Percentiles rank a stretch among this genome's conserved stretches.
Conservation (phyloP, 2,888 invertebrate genomes). For the Itoplectis maculator region DNA sequence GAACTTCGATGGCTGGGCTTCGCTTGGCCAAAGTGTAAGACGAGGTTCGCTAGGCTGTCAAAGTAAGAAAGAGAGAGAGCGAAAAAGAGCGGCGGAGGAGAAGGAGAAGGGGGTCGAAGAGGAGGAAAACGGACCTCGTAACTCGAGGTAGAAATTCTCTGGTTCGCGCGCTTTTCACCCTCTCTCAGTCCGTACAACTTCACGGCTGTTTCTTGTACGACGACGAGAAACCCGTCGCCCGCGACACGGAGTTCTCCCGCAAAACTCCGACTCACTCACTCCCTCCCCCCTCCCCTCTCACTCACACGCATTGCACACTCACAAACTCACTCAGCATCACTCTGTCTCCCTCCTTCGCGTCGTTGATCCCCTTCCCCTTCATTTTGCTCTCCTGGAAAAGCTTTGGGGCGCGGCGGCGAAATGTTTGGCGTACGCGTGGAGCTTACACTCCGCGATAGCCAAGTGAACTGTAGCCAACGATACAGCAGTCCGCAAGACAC, state of each 20-base stretch:
- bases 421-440: slow-evolving; percentile 29
- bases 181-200: slow-evolving; percentile 51
- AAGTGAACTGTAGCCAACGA: slow-evolving; percentile 27
- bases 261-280: slow-evolving; percentile 20
- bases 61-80: too few species aligned
- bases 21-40: slow-evolving; percentile 48
- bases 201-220: slow-evolving; percentile 48
- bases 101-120: too few species aligned
- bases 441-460: slow-evolving; percentile 26
- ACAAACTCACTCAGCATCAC: not conserved
- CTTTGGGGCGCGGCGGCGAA: slow-evolving; percentile 28
- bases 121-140: slow-evolving; percentile 62
- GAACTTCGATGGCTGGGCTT: slow-evolving; percentile 49
- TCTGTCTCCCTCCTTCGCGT: slow-evolving; percentile 13
- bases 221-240: slow-evolving; percentile 14
- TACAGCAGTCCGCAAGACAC: not conserved
- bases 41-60: slow-evolving; percentile 50
- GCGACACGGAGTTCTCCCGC: slow-evolving; percentile 26
- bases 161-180: slow-evolving; percentile 17
- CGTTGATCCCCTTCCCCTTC: too few species aligned
- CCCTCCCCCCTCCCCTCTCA: slow-evolving; percentile 1
- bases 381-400: slow-evolving; percentile 17
- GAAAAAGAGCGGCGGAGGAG: too few species aligned
- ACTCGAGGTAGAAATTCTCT: slow-evolving; percentile 56
- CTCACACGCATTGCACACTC: not conserved